Base-by-base conservation (phyloP, 2,888 invertebrate genomes). In the Phlogophora meticulosa region DNA sequence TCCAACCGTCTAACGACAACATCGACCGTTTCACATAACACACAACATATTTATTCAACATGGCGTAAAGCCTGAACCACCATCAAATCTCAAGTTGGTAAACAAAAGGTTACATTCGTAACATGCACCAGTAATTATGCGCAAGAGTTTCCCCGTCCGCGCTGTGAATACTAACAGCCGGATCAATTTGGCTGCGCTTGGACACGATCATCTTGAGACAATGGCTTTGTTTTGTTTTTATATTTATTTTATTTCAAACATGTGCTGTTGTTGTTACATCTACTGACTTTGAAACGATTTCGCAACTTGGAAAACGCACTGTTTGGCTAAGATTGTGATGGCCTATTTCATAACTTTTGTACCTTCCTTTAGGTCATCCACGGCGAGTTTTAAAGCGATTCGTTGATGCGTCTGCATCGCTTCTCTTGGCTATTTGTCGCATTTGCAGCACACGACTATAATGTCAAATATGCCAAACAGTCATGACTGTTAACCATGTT, bases 131-230 rank as follows among this genome's bases (percentile, higher is more conserved):
- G 46, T 61, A 67, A 65, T 61, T 67, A 69, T 69, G 71, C 73
- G 71, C 72, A 60, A 22, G 69, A 63, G 69, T 71, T 74, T 68
- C 79, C 72, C 63, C 28, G 42, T 60, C 49, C 66, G 72, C 72
- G 9, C 24, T 28, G 10, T 51, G 84, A 71, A 78, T 82, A 76
- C 53, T 58, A 69, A 74, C 53, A 13, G 65, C 42, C 45, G 7
- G 43, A 73, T 76, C 60, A 55, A 62, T 73, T 76, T 49, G 63
- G 60, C 22, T 65, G 55, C 59, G 64, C 11, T 57, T 63, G 55
- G 24, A 59, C 64, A 65, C 62, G 61, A 80, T 38, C 53, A 46
- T 52, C n/a, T 52, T 40, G 17, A 65, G 45, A 59, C 78, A 78
- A 58, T 58, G 15, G 17, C 15, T 28, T 52, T 51, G 51, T 61